These are phyloP conservation scores for Haliclona indistincta DNA, from an alignment of 37 sponge, comb jelly and placozoan genomes.

Conservation along the genomic window DNA sequence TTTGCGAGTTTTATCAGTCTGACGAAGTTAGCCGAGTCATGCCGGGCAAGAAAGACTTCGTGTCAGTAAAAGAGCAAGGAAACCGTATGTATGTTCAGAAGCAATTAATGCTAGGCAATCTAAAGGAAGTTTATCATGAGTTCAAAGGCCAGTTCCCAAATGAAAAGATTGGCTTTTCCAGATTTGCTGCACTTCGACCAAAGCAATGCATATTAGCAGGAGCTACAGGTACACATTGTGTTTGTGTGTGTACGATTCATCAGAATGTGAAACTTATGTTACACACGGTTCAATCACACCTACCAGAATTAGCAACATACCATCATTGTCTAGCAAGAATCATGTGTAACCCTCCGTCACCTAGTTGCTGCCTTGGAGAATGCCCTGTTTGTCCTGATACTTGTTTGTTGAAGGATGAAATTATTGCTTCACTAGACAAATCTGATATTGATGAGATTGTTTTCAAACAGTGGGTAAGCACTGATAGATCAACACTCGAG, in stretches of 20 bases:
- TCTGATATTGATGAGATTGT: conserved; percentile 17
- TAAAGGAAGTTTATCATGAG: conserved; percentile 10
- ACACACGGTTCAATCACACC: background rate
- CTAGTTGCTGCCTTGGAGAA: conserved; percentile 21
- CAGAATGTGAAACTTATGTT: conserved; percentile 29
- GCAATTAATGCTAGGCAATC: conserved; percentile 5
- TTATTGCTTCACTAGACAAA: conserved; percentile 18
- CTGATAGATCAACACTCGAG: conserved; percentile 25
- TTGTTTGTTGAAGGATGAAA: background rate
- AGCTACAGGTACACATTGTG: conserved; percentile 28
- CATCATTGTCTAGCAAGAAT: conserved; percentile 16
- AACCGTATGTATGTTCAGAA: conserved; percentile 26
- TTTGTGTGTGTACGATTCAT: conserved; percentile 39
- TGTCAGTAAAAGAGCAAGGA: conserved; percentile 11
- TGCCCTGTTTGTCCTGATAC: conserved; percentile 22
- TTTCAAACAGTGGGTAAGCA: conserved; percentile 43
- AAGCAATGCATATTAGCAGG: conserved; percentile 13
- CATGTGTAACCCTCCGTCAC: conserved; percentile 32
- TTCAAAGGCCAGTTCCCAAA: conserved; percentile 16
- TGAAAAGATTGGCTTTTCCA: conserved; percentile 25
- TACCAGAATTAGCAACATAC: background rate
- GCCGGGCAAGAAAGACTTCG: conserved; percentile 44
- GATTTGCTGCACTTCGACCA: conserved; percentile 28
- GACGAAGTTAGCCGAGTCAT: conserved; percentile 38
- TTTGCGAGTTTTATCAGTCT: conserved; percentile 15